Conservation (phyloP, 1,140 invertebrate species). For the Heliconius congener region DNA sequence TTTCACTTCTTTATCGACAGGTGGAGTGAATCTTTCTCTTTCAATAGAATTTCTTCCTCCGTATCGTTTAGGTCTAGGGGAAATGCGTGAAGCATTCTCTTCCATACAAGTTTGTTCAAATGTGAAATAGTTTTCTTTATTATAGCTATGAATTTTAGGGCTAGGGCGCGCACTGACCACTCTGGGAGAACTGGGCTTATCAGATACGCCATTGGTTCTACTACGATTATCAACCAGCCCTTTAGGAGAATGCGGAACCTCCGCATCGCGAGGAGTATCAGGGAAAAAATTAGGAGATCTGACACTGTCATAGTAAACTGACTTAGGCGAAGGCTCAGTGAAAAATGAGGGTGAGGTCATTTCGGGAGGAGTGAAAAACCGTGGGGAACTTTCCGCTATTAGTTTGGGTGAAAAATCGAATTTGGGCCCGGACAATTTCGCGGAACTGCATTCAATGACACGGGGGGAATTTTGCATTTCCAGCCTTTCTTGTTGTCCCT, state of each 20-base stretch:
- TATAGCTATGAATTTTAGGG: constrained; percentile 71
- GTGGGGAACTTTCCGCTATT: constrained; percentile 65
- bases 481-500: constrained; percentile 60
- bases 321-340: constrained; percentile 70
- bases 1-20: constrained; percentile 68
- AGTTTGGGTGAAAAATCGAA: constrained; percentile 76
- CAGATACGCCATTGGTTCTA: constrained; percentile 64
- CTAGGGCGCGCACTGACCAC: constrained; percentile 66
- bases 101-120: constrained; percentile 61
- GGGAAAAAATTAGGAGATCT: constrained; percentile 73
- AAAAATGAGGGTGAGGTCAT: constrained; percentile 75
- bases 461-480: constrained; percentile 77
- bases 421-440: constrained; percentile 69
- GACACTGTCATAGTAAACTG: constrained; percentile 72
- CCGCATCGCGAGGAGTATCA: constrained; percentile 65
- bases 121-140: constrained; percentile 77
- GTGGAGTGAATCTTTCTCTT: constrained; percentile 68
- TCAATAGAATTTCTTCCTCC: constrained; percentile 72
- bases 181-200: constrained; percentile 73
- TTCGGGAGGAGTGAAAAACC: constrained; percentile 75
- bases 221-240: constrained; percentile 69
- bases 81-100: constrained; percentile 50
- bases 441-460: constrained; percentile 66
- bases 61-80: constrained; percentile 62
- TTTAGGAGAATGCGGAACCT: constrained; percentile 69